Base-by-base conservation (phyloP, 2,888 invertebrate species). In the Heliconius hortense region DNA sequence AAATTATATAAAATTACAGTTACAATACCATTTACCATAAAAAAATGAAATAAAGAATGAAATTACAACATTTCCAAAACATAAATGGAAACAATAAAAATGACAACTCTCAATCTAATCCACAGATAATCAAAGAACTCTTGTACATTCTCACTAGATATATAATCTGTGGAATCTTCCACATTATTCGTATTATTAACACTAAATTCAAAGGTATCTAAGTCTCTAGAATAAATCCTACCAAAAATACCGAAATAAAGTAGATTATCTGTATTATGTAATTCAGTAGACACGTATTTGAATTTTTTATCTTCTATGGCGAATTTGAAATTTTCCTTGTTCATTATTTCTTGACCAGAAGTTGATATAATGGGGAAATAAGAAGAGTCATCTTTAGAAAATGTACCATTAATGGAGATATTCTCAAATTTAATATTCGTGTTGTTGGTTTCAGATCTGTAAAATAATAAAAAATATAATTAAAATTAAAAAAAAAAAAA, bases 21-120 rank as follows among this genome's bases (percentile, higher is more conserved):
- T 66, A 39, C 8, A 24, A n/a, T 39, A 39, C 7, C 1, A 15
- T 39, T 39, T 39, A 39, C 13, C 18, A 48, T 21, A 26, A 53
- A 8, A 56, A 56, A n/a, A 10, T n/a, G 1, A 8, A 70, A 56
- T 28, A 56, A 60, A 66, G 53, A 4, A 48, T 8, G 0, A 48
- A 31, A n/a, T 86, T 86, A 94, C 89, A 94, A 84, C 93, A 93
- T 93, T 83, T 94, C 93, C 80, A 94, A 85, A 79, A 94, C 82
- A 77, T 94, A 94, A 73, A 94, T 90, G 13, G 93, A 93, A 1
- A 91, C 89, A 71, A 94, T 82, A 28, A 93, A 84, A 26, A 93
- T 80, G 4, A 91, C 73, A 76, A 93, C 82, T 74, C 92, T 86
- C 53, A 93, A 69, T 74, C 89, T 86, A 48, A 93, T 92, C 93